phyloP scores from a whole-genome alignment of 2,797 vertebrate species.

The Petrocephalus sullivani region DNA sequence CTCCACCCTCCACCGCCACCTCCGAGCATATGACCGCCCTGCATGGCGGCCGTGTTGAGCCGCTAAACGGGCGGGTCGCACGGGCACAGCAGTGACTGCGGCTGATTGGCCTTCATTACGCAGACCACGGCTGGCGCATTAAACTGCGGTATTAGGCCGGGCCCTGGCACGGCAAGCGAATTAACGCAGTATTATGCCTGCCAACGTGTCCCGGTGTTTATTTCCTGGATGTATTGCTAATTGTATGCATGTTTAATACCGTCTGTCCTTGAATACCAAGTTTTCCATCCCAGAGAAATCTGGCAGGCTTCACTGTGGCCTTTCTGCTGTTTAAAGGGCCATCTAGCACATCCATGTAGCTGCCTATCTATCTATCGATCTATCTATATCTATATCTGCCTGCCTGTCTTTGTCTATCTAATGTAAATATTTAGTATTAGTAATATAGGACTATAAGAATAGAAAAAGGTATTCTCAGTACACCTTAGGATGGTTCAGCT shows the following conservation, averaged over 20 bases:
- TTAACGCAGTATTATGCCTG: constrained; percentile 31
- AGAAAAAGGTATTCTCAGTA: background rate
- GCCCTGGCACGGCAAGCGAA: constrained; percentile 15
- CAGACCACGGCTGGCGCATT: constrained; percentile 1
- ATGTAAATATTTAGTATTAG: background rate
- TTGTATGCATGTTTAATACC: constrained; percentile 41
- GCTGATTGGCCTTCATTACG: constrained; percentile 16
- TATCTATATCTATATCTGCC: background rate
- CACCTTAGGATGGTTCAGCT: background rate
- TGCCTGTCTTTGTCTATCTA: too few species aligned
- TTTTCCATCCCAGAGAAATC: constrained; percentile 47
- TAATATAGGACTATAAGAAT: background rate
- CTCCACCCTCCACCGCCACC: background rate
- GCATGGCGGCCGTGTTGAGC: background rate
- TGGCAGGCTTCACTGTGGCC: constrained; percentile 36
- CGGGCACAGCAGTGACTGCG: background rate
- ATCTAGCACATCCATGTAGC: background rate
- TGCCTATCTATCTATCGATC: background rate
- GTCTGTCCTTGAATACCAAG: constrained; percentile 42
- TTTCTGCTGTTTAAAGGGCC: constrained; percentile 38
- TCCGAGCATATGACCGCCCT: background rate
- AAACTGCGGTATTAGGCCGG: constrained; percentile 7
- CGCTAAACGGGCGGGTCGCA: background rate
- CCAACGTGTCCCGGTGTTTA: constrained; percentile 17
- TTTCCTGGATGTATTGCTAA: constrained; percentile 38